Conservation (phyloP, 2,797 vertebrate species). For the Sphaeramia orbicularis region DNA sequence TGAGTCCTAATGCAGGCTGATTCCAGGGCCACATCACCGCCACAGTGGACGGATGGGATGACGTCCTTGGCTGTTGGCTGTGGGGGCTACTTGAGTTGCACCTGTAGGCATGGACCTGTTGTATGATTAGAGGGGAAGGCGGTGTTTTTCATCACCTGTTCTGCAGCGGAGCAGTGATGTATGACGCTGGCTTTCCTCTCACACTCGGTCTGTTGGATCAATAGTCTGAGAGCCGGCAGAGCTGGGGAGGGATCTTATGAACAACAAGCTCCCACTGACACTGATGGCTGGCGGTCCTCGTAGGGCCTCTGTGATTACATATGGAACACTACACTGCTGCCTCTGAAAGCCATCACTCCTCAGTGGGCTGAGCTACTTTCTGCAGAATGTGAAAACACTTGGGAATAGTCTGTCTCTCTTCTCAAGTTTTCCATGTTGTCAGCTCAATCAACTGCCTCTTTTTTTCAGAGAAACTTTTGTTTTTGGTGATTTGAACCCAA, state of each 20-base stretch:
- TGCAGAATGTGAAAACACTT: constrained; percentile 30
- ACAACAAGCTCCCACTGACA: constrained; percentile 46
- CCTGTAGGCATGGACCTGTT: constrained; percentile 32
- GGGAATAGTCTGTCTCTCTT: constrained; percentile 5
- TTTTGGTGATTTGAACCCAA: constrained; percentile 15
- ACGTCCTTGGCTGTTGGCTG: constrained; percentile 68
- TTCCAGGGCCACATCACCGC: constrained; percentile 29
- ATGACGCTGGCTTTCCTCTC: constrained; percentile 47
- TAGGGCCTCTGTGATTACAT: constrained; percentile 56
- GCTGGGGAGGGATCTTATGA: constrained; percentile 37
- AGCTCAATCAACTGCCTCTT: constrained; percentile 4
- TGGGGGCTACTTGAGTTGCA: constrained; percentile 14
- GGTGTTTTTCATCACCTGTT: constrained; percentile 61
- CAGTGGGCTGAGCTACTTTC: constrained; percentile 36
- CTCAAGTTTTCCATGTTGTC: constrained; percentile 12
- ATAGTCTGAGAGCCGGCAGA: constrained; percentile 47
- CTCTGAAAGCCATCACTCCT: constrained; percentile 43
- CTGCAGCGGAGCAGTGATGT: constrained; percentile 50
- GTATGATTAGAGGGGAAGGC: constrained; percentile 41
- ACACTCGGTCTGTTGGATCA: constrained; percentile 52
- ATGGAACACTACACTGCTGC: constrained; percentile 43
- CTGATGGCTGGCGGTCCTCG: constrained; percentile 34
- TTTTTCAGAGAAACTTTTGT: neutral
- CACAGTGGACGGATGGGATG: constrained; percentile 31
- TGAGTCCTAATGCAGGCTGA: constrained; percentile 54